A percentile compares a stretch with the other conserved stretches of the same genome.
Evolutionary conservation across 2,888 invertebrate genomes (phyloP).

Genomic region (Cephus pulcher): DNA sequence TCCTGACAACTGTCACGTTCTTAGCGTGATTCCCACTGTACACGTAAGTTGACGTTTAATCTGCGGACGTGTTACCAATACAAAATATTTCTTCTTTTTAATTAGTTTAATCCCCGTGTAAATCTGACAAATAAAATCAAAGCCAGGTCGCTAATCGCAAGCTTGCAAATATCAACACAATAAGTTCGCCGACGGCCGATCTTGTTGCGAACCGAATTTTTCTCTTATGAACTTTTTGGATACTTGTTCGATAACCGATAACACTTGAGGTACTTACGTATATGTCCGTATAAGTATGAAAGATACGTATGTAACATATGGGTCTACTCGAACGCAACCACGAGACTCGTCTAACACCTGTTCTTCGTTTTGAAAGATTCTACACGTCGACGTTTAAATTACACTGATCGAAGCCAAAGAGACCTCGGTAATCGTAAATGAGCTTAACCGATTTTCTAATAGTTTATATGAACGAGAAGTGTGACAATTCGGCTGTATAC

Average conservation of each 20-base stretch:
- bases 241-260: neutral
- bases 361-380: neutral
- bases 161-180: neutral
- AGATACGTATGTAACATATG: neutral
- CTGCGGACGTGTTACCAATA: neutral
- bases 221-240: neutral
- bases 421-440: neutral
- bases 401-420: neutral
- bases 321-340: neutral
- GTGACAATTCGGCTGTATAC: neutral
- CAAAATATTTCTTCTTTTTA: neutral
- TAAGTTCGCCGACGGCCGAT: neutral
- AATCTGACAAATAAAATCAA: neutral
- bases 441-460: neutral
- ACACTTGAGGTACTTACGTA: neutral
- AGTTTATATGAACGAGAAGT: neutral
- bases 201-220: neutral
- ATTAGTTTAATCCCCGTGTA: neutral
- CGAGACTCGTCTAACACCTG: neutral
- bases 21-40: neutral
- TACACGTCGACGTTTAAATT: neutral
- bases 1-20: neutral
- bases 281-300: neutral
- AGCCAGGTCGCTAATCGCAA: neutral
- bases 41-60: neutral